These are phyloP conservation scores for Drosophila tani DNA, from an alignment of 1,140 invertebrate species.

Conservation along the genomic window DNA sequence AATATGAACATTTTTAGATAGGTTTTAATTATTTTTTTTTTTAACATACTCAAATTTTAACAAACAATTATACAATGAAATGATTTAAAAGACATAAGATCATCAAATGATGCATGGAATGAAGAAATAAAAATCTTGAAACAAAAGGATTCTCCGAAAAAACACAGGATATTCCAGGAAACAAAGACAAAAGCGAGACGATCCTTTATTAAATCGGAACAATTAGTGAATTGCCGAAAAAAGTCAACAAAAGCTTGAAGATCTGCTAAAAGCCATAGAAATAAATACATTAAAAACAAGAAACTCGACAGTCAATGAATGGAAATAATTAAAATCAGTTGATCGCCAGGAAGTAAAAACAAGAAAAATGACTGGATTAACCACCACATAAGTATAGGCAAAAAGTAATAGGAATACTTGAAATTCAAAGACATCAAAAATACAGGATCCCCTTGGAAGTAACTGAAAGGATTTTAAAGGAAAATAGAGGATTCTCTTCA, in stretches of 20 bases:
- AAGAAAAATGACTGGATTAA: constrained; percentile 9
- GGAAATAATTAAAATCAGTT: too few species aligned
- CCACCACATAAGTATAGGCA: neutral
- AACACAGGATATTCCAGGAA: neutral
- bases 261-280: neutral
- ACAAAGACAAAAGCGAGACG: neutral
- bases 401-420: neutral
- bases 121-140: neutral
- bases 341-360: neutral
- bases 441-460: neutral
- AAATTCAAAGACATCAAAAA: neutral
- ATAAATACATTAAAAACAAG: neutral
- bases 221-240: neutral
- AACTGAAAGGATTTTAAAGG: neutral
- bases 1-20: neutral
- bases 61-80: neutral
- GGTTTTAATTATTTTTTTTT: too few species aligned
- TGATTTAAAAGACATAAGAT: neutral
- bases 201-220: neutral
- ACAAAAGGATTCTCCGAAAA: neutral
- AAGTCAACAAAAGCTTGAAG: neutral
- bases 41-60: neutral
- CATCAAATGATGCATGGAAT: neutral
- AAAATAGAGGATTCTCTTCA: neutral
- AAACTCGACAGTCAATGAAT: neutral